phyloP scores from a whole-genome alignment of 2,888 invertebrate genomes.

The Lasioglossum oenotherae region DNA sequence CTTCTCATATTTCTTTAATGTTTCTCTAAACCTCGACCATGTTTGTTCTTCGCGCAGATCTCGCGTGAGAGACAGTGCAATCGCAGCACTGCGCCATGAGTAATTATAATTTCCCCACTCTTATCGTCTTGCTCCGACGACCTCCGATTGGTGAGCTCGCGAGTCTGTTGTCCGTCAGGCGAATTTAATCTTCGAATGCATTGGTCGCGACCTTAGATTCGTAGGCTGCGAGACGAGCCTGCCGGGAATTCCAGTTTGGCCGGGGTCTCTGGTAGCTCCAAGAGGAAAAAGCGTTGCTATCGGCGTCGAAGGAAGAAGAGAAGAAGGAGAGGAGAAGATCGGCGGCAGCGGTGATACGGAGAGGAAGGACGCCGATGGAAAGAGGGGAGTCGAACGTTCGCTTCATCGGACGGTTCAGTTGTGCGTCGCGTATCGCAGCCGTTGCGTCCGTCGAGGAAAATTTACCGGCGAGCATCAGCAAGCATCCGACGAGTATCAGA shows the following conservation, averaged over 20 bases:
- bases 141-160: background rate
- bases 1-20: too few relatives aligned
- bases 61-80: too few relatives aligned
- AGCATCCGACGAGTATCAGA: too few relatives aligned
- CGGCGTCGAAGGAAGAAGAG: background rate
- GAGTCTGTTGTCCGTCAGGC: too few relatives aligned
- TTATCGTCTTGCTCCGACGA: background rate
- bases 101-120: background rate
- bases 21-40: too few relatives aligned
- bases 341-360: background rate
- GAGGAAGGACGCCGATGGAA: background rate
- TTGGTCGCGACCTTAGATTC: background rate
- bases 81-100: background rate
- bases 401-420: background rate
- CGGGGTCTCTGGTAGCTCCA: background rate
- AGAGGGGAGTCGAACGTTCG: background rate
- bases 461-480: background rate
- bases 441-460: background rate
- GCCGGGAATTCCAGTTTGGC: background rate
- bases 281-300: background rate
- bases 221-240: background rate
- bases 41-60: too few relatives aligned
- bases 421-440: background rate
- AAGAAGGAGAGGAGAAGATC: background rate
- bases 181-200: background rate